Evolutionary conservation across 2,113 vertebrate genomes (phyloP).

Genomic region (Rostratula benghalensis): DNA sequence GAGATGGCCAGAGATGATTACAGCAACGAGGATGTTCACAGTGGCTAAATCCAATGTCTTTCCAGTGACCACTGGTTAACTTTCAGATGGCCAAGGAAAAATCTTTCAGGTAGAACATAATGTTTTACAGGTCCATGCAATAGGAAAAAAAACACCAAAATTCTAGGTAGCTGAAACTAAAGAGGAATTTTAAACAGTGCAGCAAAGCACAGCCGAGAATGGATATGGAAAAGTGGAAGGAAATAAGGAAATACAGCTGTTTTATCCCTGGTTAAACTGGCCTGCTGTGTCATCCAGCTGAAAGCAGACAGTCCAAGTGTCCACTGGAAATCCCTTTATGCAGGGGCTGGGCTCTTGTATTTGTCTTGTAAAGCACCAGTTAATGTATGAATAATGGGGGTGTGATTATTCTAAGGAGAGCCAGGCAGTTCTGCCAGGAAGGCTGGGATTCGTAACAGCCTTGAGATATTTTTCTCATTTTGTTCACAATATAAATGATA

Average conservation of each 20-base stretch:
- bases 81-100: not conserved
- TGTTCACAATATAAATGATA: not conserved
- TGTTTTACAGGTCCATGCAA: not conserved
- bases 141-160: too few relatives aligned
- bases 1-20: not conserved
- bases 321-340: not conserved
- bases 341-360: not conserved
- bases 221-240: not conserved
- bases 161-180: not conserved
- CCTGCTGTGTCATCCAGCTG: not conserved
- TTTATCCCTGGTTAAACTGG: not conserved
- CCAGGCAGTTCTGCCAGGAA: not conserved
- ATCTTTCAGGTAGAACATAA: not conserved
- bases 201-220: not conserved
- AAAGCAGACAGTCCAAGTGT: not conserved
- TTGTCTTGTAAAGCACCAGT: not conserved
- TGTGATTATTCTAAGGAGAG: conserved; percentile 6
- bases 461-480: conserved; percentile 18
- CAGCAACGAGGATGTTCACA: not conserved
- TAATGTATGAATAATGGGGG: not conserved
- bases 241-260: not conserved
- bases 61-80: not conserved
- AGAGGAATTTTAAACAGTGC: not conserved
- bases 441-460: not conserved
- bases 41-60: not conserved